Evolutionary conservation across 2,888 invertebrate species (phyloP), one percentile per base, ranked within the genome.

Genomic region (Drosophila anceps): DNA sequence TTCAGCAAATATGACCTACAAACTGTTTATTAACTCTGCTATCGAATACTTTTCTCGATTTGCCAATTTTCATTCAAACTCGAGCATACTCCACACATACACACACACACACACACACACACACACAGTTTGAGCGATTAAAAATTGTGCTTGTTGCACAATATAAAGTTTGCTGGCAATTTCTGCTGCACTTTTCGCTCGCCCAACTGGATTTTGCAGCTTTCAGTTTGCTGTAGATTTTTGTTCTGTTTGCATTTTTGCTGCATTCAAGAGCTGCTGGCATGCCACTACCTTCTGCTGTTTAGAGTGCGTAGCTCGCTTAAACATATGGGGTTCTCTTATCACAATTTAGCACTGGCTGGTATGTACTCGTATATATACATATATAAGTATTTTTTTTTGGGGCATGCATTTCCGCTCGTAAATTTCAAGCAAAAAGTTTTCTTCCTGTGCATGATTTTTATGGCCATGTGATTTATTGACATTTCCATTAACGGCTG

Each of bases 401-500:
- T 59, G 61, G 54, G 44, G 41, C 44, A 50, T 53, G 73, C 46
- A 69, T 87, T 81, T 75, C 65, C 67, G 61, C 44, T 63, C 66
- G 63, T 62, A 70, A 72, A 78, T 82, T 76, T 68, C 70, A 33
- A 59, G 77, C 65, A 55, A 68, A 69, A 69, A 71, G 48, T 76
- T 85, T 88, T 86, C 84, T 88, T 86, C 84, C 84, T 88, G 74
- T 58, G 59, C 63, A 84, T 84, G 88, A 89, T 86, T 87, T 85
- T 80, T 73, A 73, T 63, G 51, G 85, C 65, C 62, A 62, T 64
- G 82, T 86, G 91, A 86, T 86, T 86, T 86, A 86, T 86, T 86
- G 91, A 90, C 91, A 82, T 86, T 87, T 82, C 86, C 91, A 86
- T 86, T 86, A 89, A 90, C 88, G 82, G 85, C 80, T 74, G 80